Conservation (phyloP, 2,113 vertebrate genomes). For the Gasterosteus nipponicus region DNA sequence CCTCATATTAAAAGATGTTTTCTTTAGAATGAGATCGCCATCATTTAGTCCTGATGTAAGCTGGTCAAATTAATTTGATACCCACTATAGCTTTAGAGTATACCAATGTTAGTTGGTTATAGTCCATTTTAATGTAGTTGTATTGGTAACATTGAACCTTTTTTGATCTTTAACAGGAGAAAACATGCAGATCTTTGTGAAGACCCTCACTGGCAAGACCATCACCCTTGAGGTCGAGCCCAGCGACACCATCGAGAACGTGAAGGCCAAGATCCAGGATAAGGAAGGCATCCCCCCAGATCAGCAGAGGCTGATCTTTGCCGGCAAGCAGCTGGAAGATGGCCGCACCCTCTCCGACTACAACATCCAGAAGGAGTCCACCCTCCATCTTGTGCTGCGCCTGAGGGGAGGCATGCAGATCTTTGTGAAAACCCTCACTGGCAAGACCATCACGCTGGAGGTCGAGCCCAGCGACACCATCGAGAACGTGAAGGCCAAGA, state of each 20-base stretch:
- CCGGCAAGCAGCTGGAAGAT: conserved; percentile 53
- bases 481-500: conserved; percentile 58
- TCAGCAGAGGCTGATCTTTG: conserved; percentile 63
- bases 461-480: conserved; percentile 58
- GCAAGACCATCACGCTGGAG: conserved; percentile 63
- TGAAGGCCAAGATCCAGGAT: conserved; percentile 60
- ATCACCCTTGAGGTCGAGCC: conserved; percentile 61
- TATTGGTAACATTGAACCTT: not conserved
- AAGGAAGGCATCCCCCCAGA: conserved; percentile 59
- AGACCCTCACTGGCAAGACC: conserved; percentile 60
- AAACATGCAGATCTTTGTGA: conserved; percentile 68
- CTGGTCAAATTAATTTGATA: not conserved
- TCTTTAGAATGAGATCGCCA: not conserved
- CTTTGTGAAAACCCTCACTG: conserved; percentile 60
- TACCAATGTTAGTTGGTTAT: not conserved
- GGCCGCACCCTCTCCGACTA: conserved; percentile 52
- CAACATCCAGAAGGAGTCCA: conserved; percentile 61
- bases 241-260: conserved; percentile 58
- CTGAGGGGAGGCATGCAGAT: conserved; percentile 71
- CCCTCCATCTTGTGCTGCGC: conserved; percentile 62
- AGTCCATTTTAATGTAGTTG: not conserved
- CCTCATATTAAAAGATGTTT: no score
- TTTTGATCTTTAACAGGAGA: not conserved
- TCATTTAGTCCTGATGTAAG: not conserved
- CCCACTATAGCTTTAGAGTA: no score